Evolutionary conservation across 30 jellyfish, hydroid and myxozoan species (phyloP).

Genomic region (Mastigias papua): DNA sequence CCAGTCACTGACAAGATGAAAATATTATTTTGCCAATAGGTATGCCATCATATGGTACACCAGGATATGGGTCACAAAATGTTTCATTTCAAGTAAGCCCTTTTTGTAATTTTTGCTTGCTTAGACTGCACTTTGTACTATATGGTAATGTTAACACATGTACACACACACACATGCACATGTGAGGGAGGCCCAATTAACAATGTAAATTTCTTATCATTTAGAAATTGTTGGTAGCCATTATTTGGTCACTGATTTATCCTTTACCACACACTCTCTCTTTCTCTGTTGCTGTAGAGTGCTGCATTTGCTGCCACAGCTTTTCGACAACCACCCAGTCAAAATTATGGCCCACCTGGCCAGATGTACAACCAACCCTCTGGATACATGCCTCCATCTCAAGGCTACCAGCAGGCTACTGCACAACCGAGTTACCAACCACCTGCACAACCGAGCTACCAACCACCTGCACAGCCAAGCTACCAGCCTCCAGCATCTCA

Average conservation of each 20-base stretch:
- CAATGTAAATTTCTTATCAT: too few relatives aligned
- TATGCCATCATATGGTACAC: conserved; percentile 46
- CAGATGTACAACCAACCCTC: conserved; percentile 8
- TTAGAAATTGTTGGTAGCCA: too few relatives aligned
- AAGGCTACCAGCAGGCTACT: conserved; percentile 6
- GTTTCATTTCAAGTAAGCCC: conserved; percentile 36
- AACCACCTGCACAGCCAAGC: conserved; percentile 20
- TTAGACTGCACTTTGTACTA: too few relatives aligned
- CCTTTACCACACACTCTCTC: too few relatives aligned
- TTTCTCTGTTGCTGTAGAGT: neutral
- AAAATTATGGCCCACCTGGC: conserved; percentile 54
- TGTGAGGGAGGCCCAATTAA: too few relatives aligned
- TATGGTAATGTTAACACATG: too few relatives aligned
- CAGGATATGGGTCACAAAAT: conserved; percentile 28
- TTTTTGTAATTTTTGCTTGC: neutral
- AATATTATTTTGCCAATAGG: neutral
- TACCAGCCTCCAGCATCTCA: conserved; percentile 23
- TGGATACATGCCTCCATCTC: conserved; percentile 41
- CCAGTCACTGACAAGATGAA: neutral
- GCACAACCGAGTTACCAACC: conserved; percentile 50
- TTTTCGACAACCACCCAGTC: conserved; percentile 60
- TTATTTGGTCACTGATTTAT: too few relatives aligned
- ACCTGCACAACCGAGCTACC: conserved; percentile 35
- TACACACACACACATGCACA: too few relatives aligned
- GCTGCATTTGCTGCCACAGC: conserved; percentile 72